Conservation (phyloP, 2,113 vertebrate genomes). For the Leiothrix lutea region DNA sequence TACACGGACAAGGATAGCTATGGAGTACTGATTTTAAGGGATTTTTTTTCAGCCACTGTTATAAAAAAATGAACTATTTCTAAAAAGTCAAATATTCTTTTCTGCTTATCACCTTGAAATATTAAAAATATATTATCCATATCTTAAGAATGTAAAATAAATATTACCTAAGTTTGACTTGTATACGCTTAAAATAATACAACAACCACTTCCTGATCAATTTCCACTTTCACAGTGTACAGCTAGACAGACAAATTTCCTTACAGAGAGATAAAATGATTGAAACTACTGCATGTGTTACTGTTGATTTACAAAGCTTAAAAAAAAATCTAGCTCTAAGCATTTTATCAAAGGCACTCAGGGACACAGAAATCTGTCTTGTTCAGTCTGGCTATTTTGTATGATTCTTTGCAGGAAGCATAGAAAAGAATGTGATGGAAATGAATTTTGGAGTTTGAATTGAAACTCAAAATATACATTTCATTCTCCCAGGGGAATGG, state of each 20-base stretch:
- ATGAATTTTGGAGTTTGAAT: slow-evolving; percentile 27
- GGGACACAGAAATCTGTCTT: not conserved
- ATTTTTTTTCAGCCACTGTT: not conserved
- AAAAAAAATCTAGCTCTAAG: not conserved
- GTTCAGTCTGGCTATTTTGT: not conserved
- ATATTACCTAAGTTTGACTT: not conserved
- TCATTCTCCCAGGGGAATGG: not conserved
- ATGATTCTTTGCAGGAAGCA: not conserved
- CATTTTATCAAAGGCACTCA: not conserved
- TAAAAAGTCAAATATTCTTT: not conserved
- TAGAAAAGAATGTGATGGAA: not conserved
- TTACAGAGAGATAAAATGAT: not conserved
- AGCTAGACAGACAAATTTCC: not conserved
- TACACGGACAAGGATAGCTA: not conserved
- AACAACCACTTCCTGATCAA: not conserved
- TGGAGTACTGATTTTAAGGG: not conserved
- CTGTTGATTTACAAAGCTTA: not conserved
- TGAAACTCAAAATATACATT: slow-evolving; percentile 33
- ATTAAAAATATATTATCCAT: not conserved
- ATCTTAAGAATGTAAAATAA: not conserved
- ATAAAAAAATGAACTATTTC: not conserved
- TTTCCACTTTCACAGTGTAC: not conserved
- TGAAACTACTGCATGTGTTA: not conserved
- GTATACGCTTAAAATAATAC: not conserved
- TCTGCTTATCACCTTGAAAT: not conserved